Evolutionary conservation across 2,797 vertebrate genomes (phyloP).

Genomic region (Todus mexicanus): DNA sequence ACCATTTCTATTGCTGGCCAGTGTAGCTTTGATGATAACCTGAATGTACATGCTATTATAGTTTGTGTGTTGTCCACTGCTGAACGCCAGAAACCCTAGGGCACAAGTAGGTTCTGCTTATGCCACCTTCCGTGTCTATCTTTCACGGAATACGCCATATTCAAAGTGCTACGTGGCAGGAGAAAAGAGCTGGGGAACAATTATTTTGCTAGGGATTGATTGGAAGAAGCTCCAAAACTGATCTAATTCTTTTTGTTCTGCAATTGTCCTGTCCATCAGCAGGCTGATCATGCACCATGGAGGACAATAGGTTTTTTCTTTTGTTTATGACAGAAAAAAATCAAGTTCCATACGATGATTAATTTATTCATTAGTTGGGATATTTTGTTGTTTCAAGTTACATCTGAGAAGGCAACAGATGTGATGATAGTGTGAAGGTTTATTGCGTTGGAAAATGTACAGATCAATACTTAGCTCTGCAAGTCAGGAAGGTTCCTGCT

Average conservation of each 20-base stretch:
- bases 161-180: not conserved
- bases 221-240: not conserved
- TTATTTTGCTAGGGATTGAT: fast-evolving
- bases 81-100: not conserved
- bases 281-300: not conserved
- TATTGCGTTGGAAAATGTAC: not conserved
- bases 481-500: not conserved
- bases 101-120: not conserved
- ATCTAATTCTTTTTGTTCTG: not conserved
- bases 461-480: not conserved
- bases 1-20: not conserved
- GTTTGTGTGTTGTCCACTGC: not conserved
- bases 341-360: not conserved
- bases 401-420: not conserved
- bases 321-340: not conserved
- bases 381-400: not conserved
- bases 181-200: not conserved
- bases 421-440: not conserved
- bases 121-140: not conserved
- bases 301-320: not conserved
- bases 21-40: not conserved
- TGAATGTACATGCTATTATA: not conserved
- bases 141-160: not conserved
- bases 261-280: not conserved
- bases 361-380: not conserved